Percentiles rank a stretch among this genome's conserved stretches.
Evolutionary conservation across 2,113 vertebrate species (phyloP).

Genomic region (Heteronetta atricapilla): DNA sequence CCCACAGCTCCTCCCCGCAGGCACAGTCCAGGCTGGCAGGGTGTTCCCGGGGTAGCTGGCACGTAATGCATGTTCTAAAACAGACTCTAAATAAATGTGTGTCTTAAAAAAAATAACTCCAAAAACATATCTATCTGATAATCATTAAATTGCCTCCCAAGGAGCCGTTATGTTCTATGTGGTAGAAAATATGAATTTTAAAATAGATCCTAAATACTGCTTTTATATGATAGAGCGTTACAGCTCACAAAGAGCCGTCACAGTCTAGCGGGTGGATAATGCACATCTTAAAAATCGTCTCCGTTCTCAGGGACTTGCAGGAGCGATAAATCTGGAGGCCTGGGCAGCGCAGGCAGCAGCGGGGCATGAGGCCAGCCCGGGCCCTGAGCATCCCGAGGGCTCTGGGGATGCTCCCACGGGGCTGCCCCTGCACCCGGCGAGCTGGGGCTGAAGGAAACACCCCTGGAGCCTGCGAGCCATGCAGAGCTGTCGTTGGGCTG

Average conservation of each 20-base stretch:
- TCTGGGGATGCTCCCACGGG: fast-evolving
- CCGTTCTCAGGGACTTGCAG: not conserved
- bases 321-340: not conserved
- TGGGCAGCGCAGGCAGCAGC: fast-evolving
- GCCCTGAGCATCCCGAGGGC: fast-evolving
- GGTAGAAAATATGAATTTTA: slow-evolving; percentile 61
- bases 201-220: slow-evolving; percentile 45
- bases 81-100: not conserved
- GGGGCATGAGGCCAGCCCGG: not conserved
- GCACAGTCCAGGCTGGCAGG: too few relatives aligned
- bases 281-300: not conserved
- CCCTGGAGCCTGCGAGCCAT: fast-evolving
- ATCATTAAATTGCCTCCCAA: slow-evolving; percentile 37
- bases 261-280: slow-evolving; percentile 11
- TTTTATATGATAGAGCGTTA: not conserved
- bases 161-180: slow-evolving; percentile 43
- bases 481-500: fast-evolving
- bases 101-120: not conserved
- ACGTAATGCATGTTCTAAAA: not conserved
- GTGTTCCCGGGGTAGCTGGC: not conserved
- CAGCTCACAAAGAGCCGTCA: slow-evolving; percentile 50
- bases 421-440: not conserved
- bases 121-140: not conserved
- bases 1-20: too few relatives aligned
- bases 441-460: fast-evolving